Evolutionary conservation across 1,140 invertebrate genomes (phyloP), one percentile per base, ranked within the genome.

Genomic region (Lordiphosa collinella): DNA sequence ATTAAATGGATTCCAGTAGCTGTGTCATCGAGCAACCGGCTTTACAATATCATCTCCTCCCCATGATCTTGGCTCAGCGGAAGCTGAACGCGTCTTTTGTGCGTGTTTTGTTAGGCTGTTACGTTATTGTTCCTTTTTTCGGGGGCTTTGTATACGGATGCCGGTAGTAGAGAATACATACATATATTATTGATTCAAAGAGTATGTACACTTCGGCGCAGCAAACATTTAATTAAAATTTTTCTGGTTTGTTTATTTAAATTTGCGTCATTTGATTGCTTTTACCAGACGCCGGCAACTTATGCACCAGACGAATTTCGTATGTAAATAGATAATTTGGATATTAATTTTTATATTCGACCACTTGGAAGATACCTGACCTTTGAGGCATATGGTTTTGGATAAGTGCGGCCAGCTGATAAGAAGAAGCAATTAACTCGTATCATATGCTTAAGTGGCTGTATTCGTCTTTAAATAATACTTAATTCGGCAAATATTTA

Each of bases 291-390:
- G 34, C 31, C 48, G 43, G 3, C 43, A 6, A 49, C 1, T 1
- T 6, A 25, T 25, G 6, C 22, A 6, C 22, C 18, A 22, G 38
- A 32, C 47, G 16, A 22, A 36, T 14, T 22, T 22, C n/a, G 36
- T 54, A 44, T 14, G 35, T 32, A 16, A 7, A 34, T 41, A 18
- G 12, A 34, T 47, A n/a, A n/a, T n/a, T n/a, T n/a, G 9, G 4
- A 29, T 31, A 6, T 13, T 12, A 50, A 38, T 29, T 50, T 34
- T 43, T 58, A n/a, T 25, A n/a, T 38, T 12, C 25, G 25, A 34
- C 29, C 22, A 2, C 61, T 64, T 68, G 58, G 50, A 59, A 64
- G 41, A 65, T 56, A 29, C 12, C 41, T 55, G 62, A 60, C 62
- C 61, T 55, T 52, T 52, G 12, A 35, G 7, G 10, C 25, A 29